Evolutionary conservation across 2,888 invertebrate genomes (phyloP).

Genomic region (Stenodera caucasica): DNA sequence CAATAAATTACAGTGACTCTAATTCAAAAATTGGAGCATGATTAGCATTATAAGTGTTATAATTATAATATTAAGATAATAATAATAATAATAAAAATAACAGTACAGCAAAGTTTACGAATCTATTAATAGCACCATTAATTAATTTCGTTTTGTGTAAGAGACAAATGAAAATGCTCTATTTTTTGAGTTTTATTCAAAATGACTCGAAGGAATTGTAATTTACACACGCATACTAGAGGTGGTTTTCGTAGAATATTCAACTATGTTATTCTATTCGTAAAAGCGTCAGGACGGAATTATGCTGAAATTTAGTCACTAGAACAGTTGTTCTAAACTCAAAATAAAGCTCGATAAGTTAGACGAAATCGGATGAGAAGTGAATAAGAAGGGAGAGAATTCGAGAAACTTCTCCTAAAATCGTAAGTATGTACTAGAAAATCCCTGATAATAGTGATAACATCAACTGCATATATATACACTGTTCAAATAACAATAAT

Average conservation of each 20-base stretch:
- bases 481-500: background rate
- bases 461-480: constrained; percentile 27
- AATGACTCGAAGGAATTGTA: no score
- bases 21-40: background rate
- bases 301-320: constrained; percentile 26
- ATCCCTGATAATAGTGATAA: constrained; percentile 25
- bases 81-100: constrained; percentile 9
- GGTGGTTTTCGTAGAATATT: background rate
- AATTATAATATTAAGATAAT: no score
- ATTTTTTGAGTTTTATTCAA: no score
- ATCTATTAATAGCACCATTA: background rate
- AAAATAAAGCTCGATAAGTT: constrained; percentile 21
- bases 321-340: constrained; percentile 12
- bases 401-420: no score
- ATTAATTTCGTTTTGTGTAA: background rate
- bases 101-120: constrained; percentile 11
- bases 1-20: constrained; percentile 35
- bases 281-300: constrained; percentile 34
- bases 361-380: background rate
- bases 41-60: background rate
- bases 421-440: constrained; percentile 16
- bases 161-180: no score
- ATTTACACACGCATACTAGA: background rate
- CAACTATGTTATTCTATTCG: no score
- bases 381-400: background rate